Evolutionary conservation across 2,888 invertebrate species (phyloP), one percentile per base, ranked within the genome.

Genomic region (Maniola hyperantus): DNA sequence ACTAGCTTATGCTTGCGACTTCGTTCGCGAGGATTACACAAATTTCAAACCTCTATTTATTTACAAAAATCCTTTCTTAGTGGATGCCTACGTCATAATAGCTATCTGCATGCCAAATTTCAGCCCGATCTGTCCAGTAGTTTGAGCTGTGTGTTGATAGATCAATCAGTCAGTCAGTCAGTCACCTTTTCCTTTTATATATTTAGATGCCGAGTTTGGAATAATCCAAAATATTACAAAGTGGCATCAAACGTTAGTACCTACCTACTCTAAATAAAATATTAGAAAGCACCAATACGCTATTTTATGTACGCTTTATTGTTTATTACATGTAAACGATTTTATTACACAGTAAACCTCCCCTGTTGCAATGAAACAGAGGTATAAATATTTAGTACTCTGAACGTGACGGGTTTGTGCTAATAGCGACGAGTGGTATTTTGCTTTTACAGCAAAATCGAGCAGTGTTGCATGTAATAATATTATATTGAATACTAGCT

Each of bases 341-440:
- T 62, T 62, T 62, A 42, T 62, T 26, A 13, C 53, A 42, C 26
- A 42, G 39, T 62, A 53, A 62, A 62, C 33, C 39, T 53, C 33
- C 42, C 51, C 53, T 42, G 53, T 39, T 26, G 53, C 51, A 62
- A 53, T 62, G 39, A 62, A 62, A 62, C 5, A 20, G 10, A 42
- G 62, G 42, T 42, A 62, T 62, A 39, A 62, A 62, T 62, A 62
- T 53, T 62, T 62, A 62, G 53, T 53, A 33, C 53, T 53, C n/a
- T 8, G 5, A 42, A 11, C 39, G 33, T 53, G 53, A 42, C 53
- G 26, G 20, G 36, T 15, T 46, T 33, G 46, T 11, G 46, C 34
- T 34, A 59, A 59, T 33, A 33, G 26, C 33, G n/a, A 46, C 15
- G 15, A 26, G 58, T 59, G 13, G n/a, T 59, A 18, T 59, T 44